Evolutionary conservation across 1,140 invertebrate genomes (phyloP), one percentile per base, ranked within the genome.

Genomic region (Zaprionus nigranus): DNA sequence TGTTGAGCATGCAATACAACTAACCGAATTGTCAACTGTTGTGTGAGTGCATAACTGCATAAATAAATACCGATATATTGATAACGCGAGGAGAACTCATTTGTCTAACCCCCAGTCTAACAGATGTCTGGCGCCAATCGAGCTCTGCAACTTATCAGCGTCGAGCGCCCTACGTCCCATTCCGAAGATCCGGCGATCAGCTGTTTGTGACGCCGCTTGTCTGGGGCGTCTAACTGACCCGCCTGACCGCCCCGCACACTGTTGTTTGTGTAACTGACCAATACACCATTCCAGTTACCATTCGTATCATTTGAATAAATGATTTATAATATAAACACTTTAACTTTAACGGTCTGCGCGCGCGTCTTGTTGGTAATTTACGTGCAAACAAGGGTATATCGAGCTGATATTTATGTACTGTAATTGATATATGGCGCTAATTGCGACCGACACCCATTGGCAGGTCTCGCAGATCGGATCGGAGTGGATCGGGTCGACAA

Each of bases 381-480:
- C 58, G 22, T 26, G 12, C 28, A 61, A 26, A 24, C 22, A 63
- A n/a, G 24, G 11, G 30, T 63, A 63, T 63, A 51, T 54, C 13
- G 24, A 80, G 73, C 67, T 81, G 56, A 56, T 71, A 65, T 64
- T 64, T 71, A 71, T 71, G 75, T 65, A 69, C 22, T 80, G 84
- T 88, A 90, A 88, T 88, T 88, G 84, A 88, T 90, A 88, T 88
- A 88, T 90, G 81, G 81, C 78, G 81, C 84, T 88, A 88, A 88
- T 88, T 88, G 85, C 81, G 78, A 58, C 53, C 81, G 81, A 90
- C 84, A 86, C 85, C 78, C 85, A 85, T 88, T 79, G 70, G 76
- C 64, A 63, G 66, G 59, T 64, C 64, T 40, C 43, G 51, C 15
- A 30, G 11, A 43, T 28, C 11, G 17, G 22, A 67, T 67, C 17